Evolutionary conservation across 2,113 vertebrate species (phyloP).

Genomic region (Mus spicilegus): DNA sequence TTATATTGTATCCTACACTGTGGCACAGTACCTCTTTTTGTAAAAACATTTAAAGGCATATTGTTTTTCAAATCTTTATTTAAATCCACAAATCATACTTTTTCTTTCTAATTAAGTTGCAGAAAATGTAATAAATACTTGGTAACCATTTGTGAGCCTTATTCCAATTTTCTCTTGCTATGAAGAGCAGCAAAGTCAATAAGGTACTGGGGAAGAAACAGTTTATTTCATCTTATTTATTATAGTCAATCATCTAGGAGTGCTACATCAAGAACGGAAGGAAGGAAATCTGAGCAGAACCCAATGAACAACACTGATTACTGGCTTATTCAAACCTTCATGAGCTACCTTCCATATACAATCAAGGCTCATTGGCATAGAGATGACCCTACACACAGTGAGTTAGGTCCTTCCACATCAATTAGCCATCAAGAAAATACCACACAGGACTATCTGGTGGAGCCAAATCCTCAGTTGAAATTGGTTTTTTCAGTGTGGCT

Average conservation of each 20-base stretch:
- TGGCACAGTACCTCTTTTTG: too few species aligned
- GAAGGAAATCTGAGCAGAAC: not conserved
- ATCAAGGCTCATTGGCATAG: rapidly evolving
- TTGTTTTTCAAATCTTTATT: not conserved
- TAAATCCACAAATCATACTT: not conserved
- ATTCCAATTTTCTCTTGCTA: not conserved
- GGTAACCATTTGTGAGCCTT: not conserved
- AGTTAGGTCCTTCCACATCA: not conserved
- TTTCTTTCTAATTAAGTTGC: not conserved
- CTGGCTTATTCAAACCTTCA: too few species aligned
- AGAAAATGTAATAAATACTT: not conserved
- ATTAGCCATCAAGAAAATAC: not conserved
- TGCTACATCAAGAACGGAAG: not conserved
- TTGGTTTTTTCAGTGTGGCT: not conserved
- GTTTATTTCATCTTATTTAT: not conserved
- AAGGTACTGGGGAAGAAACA: not conserved
- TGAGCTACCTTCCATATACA: not conserved
- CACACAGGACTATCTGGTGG: not conserved
- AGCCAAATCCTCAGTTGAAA: not conserved
- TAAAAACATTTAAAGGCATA: not conserved
- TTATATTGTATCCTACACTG: not conserved
- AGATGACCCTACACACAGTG: not conserved
- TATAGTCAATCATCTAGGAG: not conserved
- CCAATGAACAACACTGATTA: not conserved
- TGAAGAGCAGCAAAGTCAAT: not conserved